Base-by-base conservation (phyloP, 2,888 invertebrate genomes). In the Pseudolycoriella hygida region DNA sequence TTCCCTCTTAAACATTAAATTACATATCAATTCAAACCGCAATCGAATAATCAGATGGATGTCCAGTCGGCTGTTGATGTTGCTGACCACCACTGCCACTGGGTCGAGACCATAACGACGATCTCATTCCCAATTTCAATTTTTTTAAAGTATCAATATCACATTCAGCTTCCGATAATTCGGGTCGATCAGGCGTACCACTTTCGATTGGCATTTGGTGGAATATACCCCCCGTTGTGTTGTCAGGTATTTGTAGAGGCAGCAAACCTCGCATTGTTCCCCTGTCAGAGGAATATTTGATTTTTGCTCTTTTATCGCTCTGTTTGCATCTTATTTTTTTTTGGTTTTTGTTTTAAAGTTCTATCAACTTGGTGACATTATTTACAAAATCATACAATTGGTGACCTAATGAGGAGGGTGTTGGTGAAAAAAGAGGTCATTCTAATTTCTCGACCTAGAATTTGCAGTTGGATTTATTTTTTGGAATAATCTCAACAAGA, bases 81-180 rank as follows among this genome's bases (percentile, higher is more conserved):
- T 57, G 59, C 49, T 60, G 56, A 40, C 46, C 43, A 39, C 57
- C 59, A 45, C 60, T 61, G 47, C 60, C 59, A 31, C 59, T 56
- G 32, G 77, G 77, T 51, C 77, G 68, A 30, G 80, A 77, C 80
- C 80, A 80, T 19, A 80, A 66, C 47, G 78, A 76, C 47, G 78
- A 79, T 49, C 77, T 67, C 56, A 78, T 67, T 30, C 80, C 79
- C 52, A 80, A 64, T 61, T 80, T 80, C 50, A 80, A 65, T 59
- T 80, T 80, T 62, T 80, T 80, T 54, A 80, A 62, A 47, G 79
- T 77, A 57, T 80, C 80, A 61, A 79, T 76, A 68, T 80, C 80
- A 62, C 77, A 77, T 59, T 80, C 79, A 45, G 77, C 76, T 58
- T 78, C 79, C 55, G 76, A 74, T 53, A 78, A 64, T 60, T 78